phyloP scores from a whole-genome alignment of 64 coral and sea anemone genomes.

The Dendrophyllia cribrosa region DNA sequence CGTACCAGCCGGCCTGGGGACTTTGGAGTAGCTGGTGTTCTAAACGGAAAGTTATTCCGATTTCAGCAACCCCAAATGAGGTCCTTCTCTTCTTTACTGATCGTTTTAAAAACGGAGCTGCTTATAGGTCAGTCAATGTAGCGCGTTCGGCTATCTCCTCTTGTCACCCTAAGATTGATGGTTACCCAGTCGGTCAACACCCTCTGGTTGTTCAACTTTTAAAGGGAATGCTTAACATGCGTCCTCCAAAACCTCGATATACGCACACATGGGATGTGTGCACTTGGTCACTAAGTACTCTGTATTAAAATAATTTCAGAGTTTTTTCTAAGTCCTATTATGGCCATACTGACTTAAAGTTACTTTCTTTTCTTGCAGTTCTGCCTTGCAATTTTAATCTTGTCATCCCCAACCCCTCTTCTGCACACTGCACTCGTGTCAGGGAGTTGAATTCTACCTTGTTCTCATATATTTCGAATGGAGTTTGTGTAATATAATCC shows the following conservation, averaged over 20 bases:
- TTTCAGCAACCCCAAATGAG: constrained; percentile 16
- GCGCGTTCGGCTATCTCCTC: constrained; percentile 21
- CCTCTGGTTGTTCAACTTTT: constrained; percentile 27
- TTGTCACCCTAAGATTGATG: constrained; percentile 35
- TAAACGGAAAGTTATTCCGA: constrained; percentile 35
- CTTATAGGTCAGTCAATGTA: constrained; percentile 45
- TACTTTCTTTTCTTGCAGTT: not conserved
- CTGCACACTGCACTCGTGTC: not conserved
- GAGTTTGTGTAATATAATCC: no score
- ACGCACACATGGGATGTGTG: constrained; percentile 33
- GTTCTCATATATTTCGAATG: no score
- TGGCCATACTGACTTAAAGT: constrained; percentile 11
- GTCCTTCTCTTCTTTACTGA: constrained; percentile 36
- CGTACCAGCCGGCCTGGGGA: constrained; percentile 45
- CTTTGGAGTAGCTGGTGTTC: constrained; percentile 38
- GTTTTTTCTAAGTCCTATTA: no score
- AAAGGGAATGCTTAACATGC: constrained; percentile 46
- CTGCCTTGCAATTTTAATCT: not conserved
- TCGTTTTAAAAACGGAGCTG: not conserved
- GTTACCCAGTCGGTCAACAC: constrained; percentile 32
- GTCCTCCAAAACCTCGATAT: constrained; percentile 28
- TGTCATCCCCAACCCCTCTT: not conserved
- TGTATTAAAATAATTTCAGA: no score
- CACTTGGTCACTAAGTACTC: not conserved
- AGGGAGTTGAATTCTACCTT: constrained; percentile 20